Percentiles rank a stretch among this genome's conserved stretches.
Conservation (phyloP, 2,888 invertebrate species). For the Drosophila anomelani region DNA sequence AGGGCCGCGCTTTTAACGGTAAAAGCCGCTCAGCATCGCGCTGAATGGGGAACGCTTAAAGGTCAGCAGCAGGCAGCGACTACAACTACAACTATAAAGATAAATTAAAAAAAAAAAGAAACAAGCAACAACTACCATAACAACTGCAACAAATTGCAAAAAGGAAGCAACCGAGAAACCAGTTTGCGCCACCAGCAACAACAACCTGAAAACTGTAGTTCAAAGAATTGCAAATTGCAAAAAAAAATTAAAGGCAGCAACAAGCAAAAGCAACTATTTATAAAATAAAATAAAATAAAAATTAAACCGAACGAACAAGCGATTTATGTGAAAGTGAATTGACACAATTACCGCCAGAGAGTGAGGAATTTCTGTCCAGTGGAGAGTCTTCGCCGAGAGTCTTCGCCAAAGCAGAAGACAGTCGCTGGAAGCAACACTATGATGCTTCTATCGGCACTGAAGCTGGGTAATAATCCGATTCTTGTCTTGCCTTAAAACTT, state of each 20-base stretch:
- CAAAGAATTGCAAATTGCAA: conserved; percentile 59
- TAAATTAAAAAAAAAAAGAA: conserved; percentile 6
- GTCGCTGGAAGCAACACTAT: conserved; percentile 61
- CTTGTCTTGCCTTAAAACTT: conserved; percentile 36
- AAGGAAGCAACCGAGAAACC: conserved; percentile 75
- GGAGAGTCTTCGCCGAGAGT: conserved; percentile 19
- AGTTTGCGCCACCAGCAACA: conserved; percentile 48
- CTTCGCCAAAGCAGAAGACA: conserved; percentile 10
- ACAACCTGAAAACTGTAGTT: conserved; percentile 63
- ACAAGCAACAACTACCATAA: conserved; percentile 36
- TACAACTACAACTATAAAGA: conserved; percentile 35
- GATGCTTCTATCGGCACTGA: conserved; percentile 84
- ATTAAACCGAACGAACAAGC: conserved; percentile 55
- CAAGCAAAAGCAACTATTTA: conserved; percentile 12
- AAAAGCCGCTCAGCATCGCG: conserved; percentile 71
- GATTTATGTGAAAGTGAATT: conserved; percentile 80
- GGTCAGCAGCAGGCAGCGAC: conserved; percentile 59
- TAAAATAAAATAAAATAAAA: conserved; percentile 21
- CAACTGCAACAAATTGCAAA: conserved; percentile 71
- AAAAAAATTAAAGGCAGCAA: conserved; percentile 23
- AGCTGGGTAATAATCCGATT: conserved; percentile 81
- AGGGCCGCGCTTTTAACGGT: conserved; percentile 69
- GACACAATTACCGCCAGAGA: conserved; percentile 62
- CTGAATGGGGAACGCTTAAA: conserved; percentile 62
- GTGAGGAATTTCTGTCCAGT: conserved; percentile 12